A percentile compares a stretch with the other conserved stretches of the same genome.
phyloP scores from a whole-genome alignment of 1,140 invertebrate genomes.

The Achroia grisella region DNA sequence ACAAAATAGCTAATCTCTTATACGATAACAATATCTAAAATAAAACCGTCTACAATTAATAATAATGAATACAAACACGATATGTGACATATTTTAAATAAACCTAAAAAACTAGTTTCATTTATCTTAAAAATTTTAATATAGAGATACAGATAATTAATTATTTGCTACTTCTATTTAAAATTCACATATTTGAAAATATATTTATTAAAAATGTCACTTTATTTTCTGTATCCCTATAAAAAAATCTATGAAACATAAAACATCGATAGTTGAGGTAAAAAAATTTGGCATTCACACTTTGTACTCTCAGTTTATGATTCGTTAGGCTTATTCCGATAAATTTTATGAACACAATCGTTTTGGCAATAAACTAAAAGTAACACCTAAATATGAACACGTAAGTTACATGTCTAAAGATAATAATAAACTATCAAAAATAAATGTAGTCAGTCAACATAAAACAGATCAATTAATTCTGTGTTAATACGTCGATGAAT shows the following conservation, averaged over 20 bases:
- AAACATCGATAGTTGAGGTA: background rate
- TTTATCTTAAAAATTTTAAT: constrained; percentile 4
- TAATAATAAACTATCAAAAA: constrained; percentile 1
- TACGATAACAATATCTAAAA: background rate
- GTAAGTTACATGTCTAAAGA: constrained; percentile 1
- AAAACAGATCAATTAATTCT: too few species aligned
- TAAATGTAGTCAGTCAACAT: background rate
- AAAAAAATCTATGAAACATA: constrained; percentile 6
- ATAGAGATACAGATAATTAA: constrained; percentile 1
- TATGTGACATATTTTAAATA: constrained; percentile 4
- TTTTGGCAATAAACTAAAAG: constrained; percentile 20
- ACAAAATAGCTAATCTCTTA: constrained; percentile 1
- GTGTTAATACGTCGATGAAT: too few species aligned
- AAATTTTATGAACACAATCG: constrained; percentile 27
- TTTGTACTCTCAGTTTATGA: constrained; percentile 45
- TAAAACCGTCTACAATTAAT: background rate
- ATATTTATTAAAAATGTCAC: background rate
- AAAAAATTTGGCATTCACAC: constrained; percentile 50
- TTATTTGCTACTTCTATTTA: background rate
- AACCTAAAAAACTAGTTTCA: background rate
- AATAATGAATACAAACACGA: constrained; percentile 4
- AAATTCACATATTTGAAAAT: background rate
- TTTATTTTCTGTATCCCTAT: constrained; percentile 8
- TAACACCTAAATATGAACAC: background rate
- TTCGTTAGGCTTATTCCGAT: constrained; percentile 1